A percentile compares a stretch with the other conserved stretches of the same genome.
Conservation (phyloP, 2,888 invertebrate genomes). For the Sipha maydis region DNA sequence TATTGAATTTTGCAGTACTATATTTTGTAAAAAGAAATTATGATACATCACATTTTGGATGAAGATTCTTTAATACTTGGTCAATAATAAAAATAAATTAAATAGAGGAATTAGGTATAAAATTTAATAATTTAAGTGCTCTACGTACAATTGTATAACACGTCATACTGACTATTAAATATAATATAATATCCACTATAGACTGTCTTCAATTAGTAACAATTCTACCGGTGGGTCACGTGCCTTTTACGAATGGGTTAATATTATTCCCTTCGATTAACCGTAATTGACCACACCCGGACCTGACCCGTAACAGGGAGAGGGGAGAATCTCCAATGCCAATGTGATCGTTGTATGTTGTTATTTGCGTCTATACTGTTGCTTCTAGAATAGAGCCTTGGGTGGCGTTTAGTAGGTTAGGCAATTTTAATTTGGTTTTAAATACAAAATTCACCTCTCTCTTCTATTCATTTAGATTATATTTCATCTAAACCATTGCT, state of each 20-base stretch:
- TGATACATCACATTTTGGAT: neutral
- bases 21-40: neutral
- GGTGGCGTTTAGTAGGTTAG: constrained; percentile 41
- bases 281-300: constrained; percentile 59
- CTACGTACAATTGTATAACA: neutral
- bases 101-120: neutral
- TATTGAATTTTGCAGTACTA: neutral
- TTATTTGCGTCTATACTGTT: neutral
- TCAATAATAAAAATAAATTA: neutral
- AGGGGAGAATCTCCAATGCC: constrained; percentile 41
- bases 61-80: neutral
- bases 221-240: constrained; percentile 48
- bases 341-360: constrained; percentile 15
- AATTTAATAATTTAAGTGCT: neutral
- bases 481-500: constrained; percentile 1
- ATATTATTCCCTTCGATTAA: constrained; percentile 58
- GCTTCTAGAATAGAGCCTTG: constrained; percentile 27
- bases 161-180: neutral
- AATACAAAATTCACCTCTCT: constrained; percentile 16
- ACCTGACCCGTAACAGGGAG: neutral
- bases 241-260: constrained; percentile 36
- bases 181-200: constrained; percentile 33
- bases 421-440: constrained; percentile 26
- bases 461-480: constrained; percentile 10
- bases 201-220: constrained; percentile 47